These are phyloP conservation scores for Scaptomyza tumidula DNA, from an alignment of 2,888 invertebrate genomes.

Conservation along the genomic window DNA sequence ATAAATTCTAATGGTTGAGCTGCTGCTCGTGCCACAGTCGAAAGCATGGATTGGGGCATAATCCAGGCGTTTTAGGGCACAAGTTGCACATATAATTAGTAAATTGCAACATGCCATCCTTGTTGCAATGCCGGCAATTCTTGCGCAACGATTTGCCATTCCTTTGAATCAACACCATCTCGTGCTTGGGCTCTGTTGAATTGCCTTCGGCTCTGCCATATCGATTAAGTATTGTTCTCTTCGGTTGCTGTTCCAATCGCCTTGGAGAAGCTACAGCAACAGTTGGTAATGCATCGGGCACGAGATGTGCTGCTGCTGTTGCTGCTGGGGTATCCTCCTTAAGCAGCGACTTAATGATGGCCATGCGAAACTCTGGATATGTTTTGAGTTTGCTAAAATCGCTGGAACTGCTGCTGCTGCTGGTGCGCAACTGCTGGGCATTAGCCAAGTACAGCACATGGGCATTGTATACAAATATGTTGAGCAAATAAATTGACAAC, in stretches of 20 bases:
- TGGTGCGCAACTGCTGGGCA: slow-evolving; percentile 31
- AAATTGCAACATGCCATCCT: slow-evolving; percentile 66
- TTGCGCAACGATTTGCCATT: slow-evolving; percentile 60
- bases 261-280: neutral
- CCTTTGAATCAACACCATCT: slow-evolving; percentile 43
- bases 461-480: slow-evolving; percentile 64
- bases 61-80: slow-evolving; percentile 68
- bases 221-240: neutral
- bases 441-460: slow-evolving; percentile 57
- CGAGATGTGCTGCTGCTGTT: neutral
- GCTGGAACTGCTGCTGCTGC: neutral
- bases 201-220: slow-evolving; percentile 1
- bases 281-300: neutral
- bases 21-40: slow-evolving; percentile 66
- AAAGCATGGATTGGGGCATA: slow-evolving; percentile 71
- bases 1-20: neutral
- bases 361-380: slow-evolving; percentile 61
- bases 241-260: slow-evolving; percentile 12
- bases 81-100: slow-evolving; percentile 64
- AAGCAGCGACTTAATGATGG: slow-evolving; percentile 59
- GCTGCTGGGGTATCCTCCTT: slow-evolving; percentile 33
- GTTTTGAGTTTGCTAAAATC: slow-evolving; percentile 39
- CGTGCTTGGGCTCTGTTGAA: slow-evolving; percentile 27
- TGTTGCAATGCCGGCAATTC: slow-evolving; percentile 68
- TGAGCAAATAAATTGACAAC: slow-evolving; percentile 60